phyloP scores from a whole-genome alignment of 23 tunicate species.

The Trididemnum clinides region DNA sequence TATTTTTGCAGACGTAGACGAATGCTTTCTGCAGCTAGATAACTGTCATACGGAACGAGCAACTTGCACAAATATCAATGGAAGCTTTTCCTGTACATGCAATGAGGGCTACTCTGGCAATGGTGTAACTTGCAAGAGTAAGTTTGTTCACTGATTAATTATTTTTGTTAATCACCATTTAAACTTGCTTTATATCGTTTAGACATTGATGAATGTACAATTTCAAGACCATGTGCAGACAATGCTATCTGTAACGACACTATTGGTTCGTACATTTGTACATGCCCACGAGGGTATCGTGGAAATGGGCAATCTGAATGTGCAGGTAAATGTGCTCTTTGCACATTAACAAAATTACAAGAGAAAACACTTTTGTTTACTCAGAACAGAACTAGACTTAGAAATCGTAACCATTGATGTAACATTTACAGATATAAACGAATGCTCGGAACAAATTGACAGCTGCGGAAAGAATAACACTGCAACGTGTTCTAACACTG shows the following conservation, averaged over 20 bases:
- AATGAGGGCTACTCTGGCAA: background rate
- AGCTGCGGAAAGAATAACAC: background rate
- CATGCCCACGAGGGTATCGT: background rate
- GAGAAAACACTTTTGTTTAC: too few species aligned
- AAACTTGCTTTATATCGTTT: too few species aligned
- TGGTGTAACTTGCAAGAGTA: conserved; percentile 1
- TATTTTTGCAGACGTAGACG: conserved; percentile 1
- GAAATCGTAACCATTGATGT: too few species aligned
- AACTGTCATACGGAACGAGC: background rate
- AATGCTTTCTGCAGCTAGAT: background rate
- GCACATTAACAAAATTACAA: too few species aligned
- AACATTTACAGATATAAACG: conserved; percentile 11
- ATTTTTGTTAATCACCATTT: too few species aligned
- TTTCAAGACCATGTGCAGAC: background rate
- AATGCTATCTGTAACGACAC: conserved; percentile 1
- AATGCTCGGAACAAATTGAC: background rate
- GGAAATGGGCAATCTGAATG: conserved; percentile 16
- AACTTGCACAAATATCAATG: background rate
- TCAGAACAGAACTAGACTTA: too few species aligned
- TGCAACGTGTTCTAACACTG: conserved; percentile 9
- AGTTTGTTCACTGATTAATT: background rate
- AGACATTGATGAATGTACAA: conserved; percentile 16
- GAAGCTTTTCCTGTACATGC: background rate
- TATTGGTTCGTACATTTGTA: background rate
- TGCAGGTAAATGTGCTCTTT: background rate